Base-by-base conservation (phyloP, 1,140 invertebrate species). In the Diprion similis region DNA sequence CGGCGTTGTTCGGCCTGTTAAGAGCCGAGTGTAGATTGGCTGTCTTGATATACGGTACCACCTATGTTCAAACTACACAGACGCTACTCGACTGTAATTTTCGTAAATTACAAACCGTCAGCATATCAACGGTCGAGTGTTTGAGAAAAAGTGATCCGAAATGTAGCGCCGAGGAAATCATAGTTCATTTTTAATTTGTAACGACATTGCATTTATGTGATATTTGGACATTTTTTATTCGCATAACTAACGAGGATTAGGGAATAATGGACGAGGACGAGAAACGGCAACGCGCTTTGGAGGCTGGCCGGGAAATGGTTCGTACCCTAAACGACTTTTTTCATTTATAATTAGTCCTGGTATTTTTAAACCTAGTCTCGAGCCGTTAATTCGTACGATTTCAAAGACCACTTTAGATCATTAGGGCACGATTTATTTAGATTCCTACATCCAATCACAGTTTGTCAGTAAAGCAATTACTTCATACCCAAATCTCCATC, bases 251-350 rank as follows among this genome's bases (percentile, higher is more conserved):
- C n/a, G 8, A 59, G n/a, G 11, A 59, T 59, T 59, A 59, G 11
- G n/a, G 24, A 15, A 59, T 59, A 71, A 80, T 81, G 78, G 83
- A 85, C 51, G 81, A 82, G 13, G 81, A 86, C 18, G 81, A 84
- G 71, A 76, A 76, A 19, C 80, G 76, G 70, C 77, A 77, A 77
- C 78, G 77, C 67, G 78, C 83, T 18, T 76, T 82, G 76, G 82
- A 85, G 45, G 70, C 80, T 64, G 78, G 81, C 19, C 82, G 76
- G 69, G 82, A 84, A 78, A 80, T 85, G 79, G 84, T 79, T 78
- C 6, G 18, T 71, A 15, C 51, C 8, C 10, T n/a, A 71, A 59
- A 59, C 24, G 2, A n/a, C 6, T 24, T 17, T 66, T 13, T 19
- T 6, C 15, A 18, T 10, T 15, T 13, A 66, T 59, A 71, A 78